Conservation (phyloP, 2,113 vertebrate genomes). For the Caranx melampygus region DNA sequence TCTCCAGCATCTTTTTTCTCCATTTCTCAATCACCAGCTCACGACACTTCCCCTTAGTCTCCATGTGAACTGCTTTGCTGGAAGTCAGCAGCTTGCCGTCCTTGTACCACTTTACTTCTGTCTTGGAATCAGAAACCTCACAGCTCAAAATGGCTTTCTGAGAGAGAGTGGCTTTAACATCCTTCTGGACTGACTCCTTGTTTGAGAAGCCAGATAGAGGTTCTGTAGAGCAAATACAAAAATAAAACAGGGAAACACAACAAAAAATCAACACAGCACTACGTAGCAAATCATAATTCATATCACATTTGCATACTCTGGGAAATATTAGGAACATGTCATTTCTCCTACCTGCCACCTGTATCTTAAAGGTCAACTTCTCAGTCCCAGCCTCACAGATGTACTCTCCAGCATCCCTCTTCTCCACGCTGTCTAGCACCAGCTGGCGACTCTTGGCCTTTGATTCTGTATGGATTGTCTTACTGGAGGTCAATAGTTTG, state of each 20-base stretch:
- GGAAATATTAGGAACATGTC: background rate
- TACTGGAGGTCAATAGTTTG: constrained; percentile 81
- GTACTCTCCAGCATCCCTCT: constrained; percentile 87
- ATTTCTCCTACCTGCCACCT: constrained; percentile 75
- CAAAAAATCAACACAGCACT: background rate
- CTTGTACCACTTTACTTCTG: constrained; percentile 91
- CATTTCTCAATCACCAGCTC: constrained; percentile 84
- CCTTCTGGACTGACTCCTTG: constrained; percentile 81
- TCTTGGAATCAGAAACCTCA: constrained; percentile 82
- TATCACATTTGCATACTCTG: background rate
- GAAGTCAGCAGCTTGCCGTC: constrained; percentile 88
- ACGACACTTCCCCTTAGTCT: constrained; percentile 82
- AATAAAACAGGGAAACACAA: background rate
- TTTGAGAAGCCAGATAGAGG: constrained; percentile 72
- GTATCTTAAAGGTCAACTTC: constrained; percentile 83
- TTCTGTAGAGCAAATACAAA: constrained; percentile 41
- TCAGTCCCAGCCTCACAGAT: constrained; percentile 85
- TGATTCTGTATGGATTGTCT: constrained; percentile 79
- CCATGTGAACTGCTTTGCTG: constrained; percentile 83
- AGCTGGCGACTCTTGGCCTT: constrained; percentile 81
- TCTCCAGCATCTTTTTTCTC: constrained; percentile 87
- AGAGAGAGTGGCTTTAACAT: constrained; percentile 82
- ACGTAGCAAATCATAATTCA: background rate
- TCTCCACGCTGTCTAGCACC: constrained; percentile 83
- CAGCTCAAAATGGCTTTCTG: constrained; percentile 88